Conservation (phyloP, 2,888 invertebrate genomes). For the Pycnomerus fuliginosus region DNA sequence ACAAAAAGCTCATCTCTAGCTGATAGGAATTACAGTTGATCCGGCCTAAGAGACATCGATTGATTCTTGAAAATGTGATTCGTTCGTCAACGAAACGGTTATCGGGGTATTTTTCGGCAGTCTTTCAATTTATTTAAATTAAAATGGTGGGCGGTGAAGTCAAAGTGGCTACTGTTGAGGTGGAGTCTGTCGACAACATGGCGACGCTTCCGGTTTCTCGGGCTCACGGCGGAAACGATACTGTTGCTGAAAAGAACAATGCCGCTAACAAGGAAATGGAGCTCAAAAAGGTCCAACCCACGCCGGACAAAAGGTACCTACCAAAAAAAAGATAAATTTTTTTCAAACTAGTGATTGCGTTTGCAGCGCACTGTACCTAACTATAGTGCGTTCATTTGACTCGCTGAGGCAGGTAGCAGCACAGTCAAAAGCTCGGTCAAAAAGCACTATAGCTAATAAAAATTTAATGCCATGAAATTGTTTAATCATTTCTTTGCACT, state of each 20-base stretch:
- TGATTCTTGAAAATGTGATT: constrained; percentile 27
- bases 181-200: constrained; percentile 85
- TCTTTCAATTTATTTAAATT: constrained; percentile 20
- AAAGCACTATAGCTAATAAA: too few relatives aligned
- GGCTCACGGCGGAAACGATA: constrained; percentile 67
- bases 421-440: neutral
- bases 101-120: constrained; percentile 10
- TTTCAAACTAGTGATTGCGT: too few relatives aligned
- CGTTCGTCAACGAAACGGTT: constrained; percentile 28
- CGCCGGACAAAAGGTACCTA: constrained; percentile 86
- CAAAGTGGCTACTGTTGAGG: constrained; percentile 86
- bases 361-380: too few relatives aligned
- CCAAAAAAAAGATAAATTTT: too few relatives aligned
- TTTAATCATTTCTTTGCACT: too few relatives aligned
- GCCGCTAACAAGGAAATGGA: constrained; percentile 86
- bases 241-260: constrained; percentile 78
- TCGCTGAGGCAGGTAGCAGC: too few relatives aligned
- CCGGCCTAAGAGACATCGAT: constrained; percentile 35
- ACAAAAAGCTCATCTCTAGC: too few relatives aligned
- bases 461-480: too few relatives aligned
- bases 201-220: constrained; percentile 84
- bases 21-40: constrained; percentile 8
- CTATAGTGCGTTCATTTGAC: too few relatives aligned
- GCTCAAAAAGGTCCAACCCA: constrained; percentile 79
- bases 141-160: constrained; percentile 71